phyloP scores from a whole-genome alignment of 1,140 invertebrate genomes.

The Uloborus diversus region DNA sequence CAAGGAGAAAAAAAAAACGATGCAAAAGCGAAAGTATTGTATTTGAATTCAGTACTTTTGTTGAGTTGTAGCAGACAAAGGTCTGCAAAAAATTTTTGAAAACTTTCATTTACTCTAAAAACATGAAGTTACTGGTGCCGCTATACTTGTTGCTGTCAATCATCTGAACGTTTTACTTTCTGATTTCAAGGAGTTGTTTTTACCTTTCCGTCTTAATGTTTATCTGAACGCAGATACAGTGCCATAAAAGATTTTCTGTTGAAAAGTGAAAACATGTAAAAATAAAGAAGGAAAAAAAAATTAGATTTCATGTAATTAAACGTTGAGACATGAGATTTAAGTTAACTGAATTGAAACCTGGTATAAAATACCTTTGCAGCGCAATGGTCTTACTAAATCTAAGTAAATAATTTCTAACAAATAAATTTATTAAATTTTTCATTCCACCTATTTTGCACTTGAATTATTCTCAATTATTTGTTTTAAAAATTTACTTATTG shows the following conservation, averaged over 20 bases:
- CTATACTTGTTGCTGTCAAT: conserved; percentile 32
- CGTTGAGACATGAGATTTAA: conserved; percentile 28
- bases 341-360: conserved; percentile 8
- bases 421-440: neutral
- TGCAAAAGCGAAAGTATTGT: conserved; percentile 43
- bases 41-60: conserved; percentile 28
- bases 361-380: conserved; percentile 26
- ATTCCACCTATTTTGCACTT: conserved; percentile 5
- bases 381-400: conserved; percentile 22
- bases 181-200: conserved; percentile 35
- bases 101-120: conserved; percentile 40
- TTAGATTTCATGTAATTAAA: conserved; percentile 10
- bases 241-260: conserved; percentile 13
- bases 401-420: neutral
- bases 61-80: conserved; percentile 22
- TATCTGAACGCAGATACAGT: conserved; percentile 20
- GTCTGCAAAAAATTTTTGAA: conserved; percentile 26
- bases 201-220: conserved; percentile 11
- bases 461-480: neutral
- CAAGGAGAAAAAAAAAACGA: conserved; percentile 56
- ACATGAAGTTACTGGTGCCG: conserved; percentile 30
- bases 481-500: neutral
- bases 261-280: too few species aligned
- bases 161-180: conserved; percentile 30
- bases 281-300: too few species aligned